A percentile compares a stretch with the other conserved stretches of the same genome.
phyloP scores from a whole-genome alignment of 2,888 invertebrate species.

The Melitaea athalia region DNA sequence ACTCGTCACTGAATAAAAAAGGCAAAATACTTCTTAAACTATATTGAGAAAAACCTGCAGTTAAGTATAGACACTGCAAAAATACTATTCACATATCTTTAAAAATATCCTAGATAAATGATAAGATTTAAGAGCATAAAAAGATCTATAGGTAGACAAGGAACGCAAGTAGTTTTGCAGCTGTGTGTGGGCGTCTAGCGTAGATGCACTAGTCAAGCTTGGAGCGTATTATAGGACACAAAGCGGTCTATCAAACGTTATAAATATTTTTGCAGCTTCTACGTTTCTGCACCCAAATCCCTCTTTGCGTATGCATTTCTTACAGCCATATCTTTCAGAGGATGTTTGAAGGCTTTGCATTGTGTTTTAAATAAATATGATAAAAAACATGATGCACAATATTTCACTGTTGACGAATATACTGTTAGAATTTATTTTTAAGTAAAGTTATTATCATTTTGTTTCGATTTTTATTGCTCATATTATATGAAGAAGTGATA shows the following conservation, averaged over 20 bases:
- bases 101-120: too few relatives aligned
- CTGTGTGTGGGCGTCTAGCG: slow-evolving; percentile 12
- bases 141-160: neutral
- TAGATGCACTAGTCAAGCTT: slow-evolving; percentile 29
- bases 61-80: neutral
- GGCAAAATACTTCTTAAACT: neutral
- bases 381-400: neutral
- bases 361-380: neutral
- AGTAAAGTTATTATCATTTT: too few relatives aligned
- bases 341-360: slow-evolving; percentile 41
- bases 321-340: slow-evolving; percentile 50
- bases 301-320: slow-evolving; percentile 64
- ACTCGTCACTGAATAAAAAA: slow-evolving; percentile 63
- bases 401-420: neutral
- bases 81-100: neutral
- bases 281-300: slow-evolving; percentile 62
- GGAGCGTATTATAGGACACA: slow-evolving; percentile 56
- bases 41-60: neutral
- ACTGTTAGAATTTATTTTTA: too few relatives aligned
- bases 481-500: neutral
- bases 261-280: slow-evolving; percentile 73
- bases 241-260: slow-evolving; percentile 75
- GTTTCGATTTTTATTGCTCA: too few relatives aligned
- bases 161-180: slow-evolving; percentile 4
- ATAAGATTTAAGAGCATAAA: neutral